Evolutionary conservation across 2,113 vertebrate genomes (phyloP), one percentile per base, ranked within the genome.

Genomic region (Tupaia chinensis): DNA sequence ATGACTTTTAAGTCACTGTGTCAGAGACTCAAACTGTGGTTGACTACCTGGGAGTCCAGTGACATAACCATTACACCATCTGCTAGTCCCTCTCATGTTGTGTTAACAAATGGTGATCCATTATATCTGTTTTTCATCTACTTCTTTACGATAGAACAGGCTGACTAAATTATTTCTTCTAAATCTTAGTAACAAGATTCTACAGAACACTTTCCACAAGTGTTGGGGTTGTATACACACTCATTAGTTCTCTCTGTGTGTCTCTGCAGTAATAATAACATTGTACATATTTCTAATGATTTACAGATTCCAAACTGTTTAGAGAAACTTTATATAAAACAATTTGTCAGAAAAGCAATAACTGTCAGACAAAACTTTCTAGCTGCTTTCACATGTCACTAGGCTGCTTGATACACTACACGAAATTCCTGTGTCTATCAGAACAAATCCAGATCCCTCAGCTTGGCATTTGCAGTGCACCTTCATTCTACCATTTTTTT

Each of bases 261-360:
- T 5, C 8, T 60, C n/a, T 29, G 29, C 60, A 22, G 72, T 68
- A 78, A 78, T 61, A 78, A 65, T 63, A 89, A 89, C 29, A 91
- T 34, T 72, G 15, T 19, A 32, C 1, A 61, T 83, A 25, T 70
- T 11, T 84, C 80, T 81, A 89, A 60, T 53, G 58, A n/a, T 96
- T 88, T 82, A 87, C 0, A 79, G 58, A 91, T 88, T 85, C 16
- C 5, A 85, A 95, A 74, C 22, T 91, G 73, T 80, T 93, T 84
- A 87, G 61, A 88, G 76, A 29, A 93, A 79, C 20, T 82, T 78
- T 66, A 68, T 27, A n/a, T 74, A 76, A 95, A 93, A 87, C 58
- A 76, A 17, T 87, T 83, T 32, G 56, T 93, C 63, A 84, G 65
- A 91, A 92, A 89, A 94, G 65, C 73, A 94, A 7, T 77, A 92